phyloP scores from a whole-genome alignment of 2,113 vertebrate species.

The Oenanthe melanoleuca region DNA sequence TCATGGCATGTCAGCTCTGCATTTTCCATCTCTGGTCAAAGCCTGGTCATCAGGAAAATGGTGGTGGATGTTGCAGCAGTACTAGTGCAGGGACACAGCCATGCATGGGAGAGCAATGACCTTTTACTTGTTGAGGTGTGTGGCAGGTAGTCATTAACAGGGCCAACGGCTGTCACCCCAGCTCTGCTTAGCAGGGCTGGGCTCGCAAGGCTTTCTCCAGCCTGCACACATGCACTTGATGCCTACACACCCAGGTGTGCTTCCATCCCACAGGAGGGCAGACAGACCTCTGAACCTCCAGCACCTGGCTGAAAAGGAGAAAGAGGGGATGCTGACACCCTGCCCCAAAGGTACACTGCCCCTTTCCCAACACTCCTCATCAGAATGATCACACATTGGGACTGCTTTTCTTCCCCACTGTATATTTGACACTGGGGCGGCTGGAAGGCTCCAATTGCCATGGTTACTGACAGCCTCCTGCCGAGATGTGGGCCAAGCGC shows the following conservation, averaged over 20 bases:
- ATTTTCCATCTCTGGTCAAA: background rate
- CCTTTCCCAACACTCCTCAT: background rate
- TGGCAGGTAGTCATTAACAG: background rate
- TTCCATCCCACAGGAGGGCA: background rate
- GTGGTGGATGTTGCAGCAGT: accelerated
- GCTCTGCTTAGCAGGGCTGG: background rate
- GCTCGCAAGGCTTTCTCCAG: background rate
- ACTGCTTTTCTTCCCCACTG: background rate
- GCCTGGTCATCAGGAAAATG: background rate
- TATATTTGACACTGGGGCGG: background rate
- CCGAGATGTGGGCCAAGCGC: background rate
- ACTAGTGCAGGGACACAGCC: background rate
- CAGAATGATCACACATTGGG: background rate
- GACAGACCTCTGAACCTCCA: accelerated
- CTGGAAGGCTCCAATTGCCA: background rate
- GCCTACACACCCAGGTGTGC: no score
- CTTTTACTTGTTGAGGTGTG: background rate
- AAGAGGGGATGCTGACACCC: background rate
- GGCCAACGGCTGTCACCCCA: background rate
- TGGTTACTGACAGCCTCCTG: background rate
- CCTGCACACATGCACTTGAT: accelerated
- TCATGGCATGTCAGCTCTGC: background rate
- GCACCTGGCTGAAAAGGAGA: background rate
- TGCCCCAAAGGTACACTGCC: background rate
- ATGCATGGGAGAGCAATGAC: accelerated